A percentile compares a stretch with the other conserved stretches of the same genome.
Conservation (phyloP, 1,140 invertebrate species). For the Polypedilum pembai region DNA sequence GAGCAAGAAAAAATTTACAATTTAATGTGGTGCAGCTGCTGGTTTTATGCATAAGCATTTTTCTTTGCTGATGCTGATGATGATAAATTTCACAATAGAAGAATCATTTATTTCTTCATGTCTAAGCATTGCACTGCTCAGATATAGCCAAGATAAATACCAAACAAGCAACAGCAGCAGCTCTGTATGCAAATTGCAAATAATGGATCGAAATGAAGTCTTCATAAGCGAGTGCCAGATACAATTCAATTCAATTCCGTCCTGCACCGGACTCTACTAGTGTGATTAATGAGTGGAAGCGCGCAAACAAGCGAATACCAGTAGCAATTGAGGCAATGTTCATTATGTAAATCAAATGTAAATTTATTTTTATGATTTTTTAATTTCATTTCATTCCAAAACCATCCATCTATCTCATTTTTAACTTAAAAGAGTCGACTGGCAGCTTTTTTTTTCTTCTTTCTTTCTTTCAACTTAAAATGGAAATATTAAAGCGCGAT, state of each 20-base stretch:
- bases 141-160: too few species aligned
- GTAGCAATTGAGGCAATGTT: constrained; percentile 8
- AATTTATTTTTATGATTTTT: constrained; percentile 29
- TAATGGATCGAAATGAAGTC: constrained; percentile 11
- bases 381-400: constrained; percentile 7
- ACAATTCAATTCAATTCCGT: background rate
- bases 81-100: constrained; percentile 18
- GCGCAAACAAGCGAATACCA: background rate
- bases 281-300: constrained; percentile 11
- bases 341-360: constrained; percentile 26
- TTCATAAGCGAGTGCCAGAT: background rate
- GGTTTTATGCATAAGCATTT: background rate
- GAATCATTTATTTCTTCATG: background rate
- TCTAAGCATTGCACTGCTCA: too few species aligned
- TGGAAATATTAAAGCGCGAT: background rate
- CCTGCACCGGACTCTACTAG: background rate
- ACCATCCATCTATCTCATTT: background rate
- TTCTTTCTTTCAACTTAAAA: background rate
- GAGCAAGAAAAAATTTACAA: background rate
- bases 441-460: too few species aligned
- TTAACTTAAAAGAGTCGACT: too few species aligned
- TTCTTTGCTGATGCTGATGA: background rate
- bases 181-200: background rate
- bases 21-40: constrained; percentile 11
- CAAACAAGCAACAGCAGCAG: background rate